These are phyloP conservation scores for Chydorus sphaericus DNA, from an alignment of 2,888 invertebrate genomes.

Conservation along the genomic window DNA sequence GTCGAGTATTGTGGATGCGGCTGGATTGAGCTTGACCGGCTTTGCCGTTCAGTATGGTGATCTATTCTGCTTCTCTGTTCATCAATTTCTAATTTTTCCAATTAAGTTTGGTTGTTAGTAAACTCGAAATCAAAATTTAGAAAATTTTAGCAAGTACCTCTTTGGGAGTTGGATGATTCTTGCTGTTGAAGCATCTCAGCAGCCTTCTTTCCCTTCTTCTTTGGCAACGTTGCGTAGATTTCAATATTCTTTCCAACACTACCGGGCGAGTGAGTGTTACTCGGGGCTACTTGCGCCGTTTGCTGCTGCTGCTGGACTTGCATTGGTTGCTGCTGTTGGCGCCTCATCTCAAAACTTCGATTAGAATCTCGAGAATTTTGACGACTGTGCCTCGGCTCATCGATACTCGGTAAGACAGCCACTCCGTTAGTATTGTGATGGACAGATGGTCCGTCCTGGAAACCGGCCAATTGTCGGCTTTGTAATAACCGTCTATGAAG, in stretches of 20 bases:
- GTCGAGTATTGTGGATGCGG: too few species aligned
- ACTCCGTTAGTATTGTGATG: slow-evolving; percentile 21
- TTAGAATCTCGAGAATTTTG: slow-evolving; percentile 55
- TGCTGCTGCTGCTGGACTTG: neutral
- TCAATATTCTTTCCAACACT: slow-evolving; percentile 50
- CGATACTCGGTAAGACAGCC: neutral
- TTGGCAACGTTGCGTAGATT: slow-evolving; percentile 80
- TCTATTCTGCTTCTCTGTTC: slow-evolving; percentile 42
- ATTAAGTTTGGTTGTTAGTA: too few species aligned
- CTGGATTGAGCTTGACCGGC: neutral
- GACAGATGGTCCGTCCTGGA: neutral
- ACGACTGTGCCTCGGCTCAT: slow-evolving; percentile 51
- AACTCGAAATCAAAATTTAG: too few species aligned
- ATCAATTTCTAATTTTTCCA: too few species aligned
- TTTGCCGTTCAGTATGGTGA: slow-evolving; percentile 27
- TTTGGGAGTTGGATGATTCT: too few species aligned
- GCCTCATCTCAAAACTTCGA: slow-evolving; percentile 29
- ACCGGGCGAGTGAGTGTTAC: neutral
- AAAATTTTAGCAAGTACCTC: too few species aligned
- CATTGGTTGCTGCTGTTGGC: slow-evolving; percentile 17
- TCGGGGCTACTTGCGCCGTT: neutral
- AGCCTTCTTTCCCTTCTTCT: slow-evolving; percentile 49
- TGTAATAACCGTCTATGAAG: slow-evolving; percentile 58
- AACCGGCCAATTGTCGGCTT: slow-evolving; percentile 24
- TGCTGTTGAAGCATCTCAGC: slow-evolving; percentile 18